Evolutionary conservation across 1,140 invertebrate genomes (phyloP).

Genomic region (Diorhabda sublineata): DNA sequence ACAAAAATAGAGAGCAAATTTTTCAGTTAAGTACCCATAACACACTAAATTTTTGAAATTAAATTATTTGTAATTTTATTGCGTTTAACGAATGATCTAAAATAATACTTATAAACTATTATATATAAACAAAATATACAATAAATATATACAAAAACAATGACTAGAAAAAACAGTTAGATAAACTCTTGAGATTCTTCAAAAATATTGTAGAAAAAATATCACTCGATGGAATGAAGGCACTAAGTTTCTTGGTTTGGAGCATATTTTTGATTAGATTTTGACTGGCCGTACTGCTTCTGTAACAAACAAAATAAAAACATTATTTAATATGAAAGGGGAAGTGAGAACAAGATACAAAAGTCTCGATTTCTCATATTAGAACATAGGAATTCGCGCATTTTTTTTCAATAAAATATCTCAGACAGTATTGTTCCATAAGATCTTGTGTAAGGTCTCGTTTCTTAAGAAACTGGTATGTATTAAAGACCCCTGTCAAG

Average conservation of each 20-base stretch:
- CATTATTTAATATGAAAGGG: not conserved
- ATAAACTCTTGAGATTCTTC: conserved; percentile 32
- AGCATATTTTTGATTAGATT: conserved; percentile 24
- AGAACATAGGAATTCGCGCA: conserved; percentile 19
- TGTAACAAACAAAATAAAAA: conserved; percentile 37
- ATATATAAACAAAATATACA: conserved; percentile 41
- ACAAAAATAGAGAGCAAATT: not conserved
- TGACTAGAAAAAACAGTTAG: conserved; percentile 43
- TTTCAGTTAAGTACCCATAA: not conserved
- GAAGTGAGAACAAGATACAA: too few species aligned
- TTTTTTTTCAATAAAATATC: conserved; percentile 32
- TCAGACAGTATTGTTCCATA: conserved; percentile 39
- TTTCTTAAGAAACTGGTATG: conserved; percentile 33
- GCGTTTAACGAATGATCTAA: conserved; percentile 4
- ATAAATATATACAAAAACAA: conserved; percentile 36
- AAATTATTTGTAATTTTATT: conserved; percentile 12
- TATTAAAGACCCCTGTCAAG: conserved; percentile 34
- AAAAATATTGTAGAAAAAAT: conserved; percentile 34
- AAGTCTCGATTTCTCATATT: too few species aligned
- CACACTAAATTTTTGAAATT: not conserved
- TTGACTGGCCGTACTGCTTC: conserved; percentile 37
- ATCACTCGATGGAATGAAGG: conserved; percentile 43
- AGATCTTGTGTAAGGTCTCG: conserved; percentile 18
- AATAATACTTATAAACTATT: conserved; percentile 18
- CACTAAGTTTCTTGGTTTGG: conserved; percentile 32